phyloP scores from a whole-genome alignment of 23 tunicate genomes.

The Aplidium turbinatum region DNA sequence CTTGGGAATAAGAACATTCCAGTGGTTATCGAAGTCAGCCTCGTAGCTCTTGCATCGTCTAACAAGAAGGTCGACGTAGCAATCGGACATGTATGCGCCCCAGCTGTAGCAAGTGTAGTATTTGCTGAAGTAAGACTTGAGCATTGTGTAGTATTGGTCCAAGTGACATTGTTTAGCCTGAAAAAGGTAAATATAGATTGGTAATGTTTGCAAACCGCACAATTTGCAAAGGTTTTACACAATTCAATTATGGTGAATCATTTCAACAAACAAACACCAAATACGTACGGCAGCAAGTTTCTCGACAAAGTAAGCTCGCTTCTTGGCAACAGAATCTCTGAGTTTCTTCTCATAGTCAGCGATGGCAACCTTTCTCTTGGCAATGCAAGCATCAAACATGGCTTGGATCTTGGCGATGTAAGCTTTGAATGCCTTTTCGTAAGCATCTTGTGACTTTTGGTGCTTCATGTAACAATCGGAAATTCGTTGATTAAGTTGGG shows the following conservation, averaged over 20 bases:
- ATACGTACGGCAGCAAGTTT: too few species aligned
- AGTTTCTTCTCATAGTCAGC: slow-evolving; percentile 54
- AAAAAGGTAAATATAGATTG: background rate
- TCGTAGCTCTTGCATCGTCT: background rate
- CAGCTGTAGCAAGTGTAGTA: slow-evolving; percentile 25
- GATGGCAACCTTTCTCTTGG: slow-evolving; percentile 48
- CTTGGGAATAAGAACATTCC: slow-evolving; percentile 28
- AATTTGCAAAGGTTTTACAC: too few species aligned
- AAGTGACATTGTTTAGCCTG: slow-evolving; percentile 47
- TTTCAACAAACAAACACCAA: too few species aligned
- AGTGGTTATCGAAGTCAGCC: slow-evolving; percentile 33
- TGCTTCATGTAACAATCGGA: background rate
- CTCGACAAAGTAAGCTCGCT: too few species aligned
- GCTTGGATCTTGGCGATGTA: slow-evolving; percentile 10
- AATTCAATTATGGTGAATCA: too few species aligned
- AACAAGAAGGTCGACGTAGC: slow-evolving; percentile 29
- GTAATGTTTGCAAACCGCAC: too few species aligned
- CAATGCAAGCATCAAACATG: slow-evolving; percentile 28
- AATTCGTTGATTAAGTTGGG: slow-evolving; percentile 9
- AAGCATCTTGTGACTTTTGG: slow-evolving; percentile 10
- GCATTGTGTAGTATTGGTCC: slow-evolving; percentile 29
- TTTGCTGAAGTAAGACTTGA: slow-evolving; percentile 29
- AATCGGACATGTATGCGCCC: slow-evolving; percentile 7
- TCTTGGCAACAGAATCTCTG: too few species aligned
- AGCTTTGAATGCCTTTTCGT: background rate